Evolutionary conservation across 2,888 invertebrate species (phyloP).

Genomic region (Halictus ligatus): DNA sequence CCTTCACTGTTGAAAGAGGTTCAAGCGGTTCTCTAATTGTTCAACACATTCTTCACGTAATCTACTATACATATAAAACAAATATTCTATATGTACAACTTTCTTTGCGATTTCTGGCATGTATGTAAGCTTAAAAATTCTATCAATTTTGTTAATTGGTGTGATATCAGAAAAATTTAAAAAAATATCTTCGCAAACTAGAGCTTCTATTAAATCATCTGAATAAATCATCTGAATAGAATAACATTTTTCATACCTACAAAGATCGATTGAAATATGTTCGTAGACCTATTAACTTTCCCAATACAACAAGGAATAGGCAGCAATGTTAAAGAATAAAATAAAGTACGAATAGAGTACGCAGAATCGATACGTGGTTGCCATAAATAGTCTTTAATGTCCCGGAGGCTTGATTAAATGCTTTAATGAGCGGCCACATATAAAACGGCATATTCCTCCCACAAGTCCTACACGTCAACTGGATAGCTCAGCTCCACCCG

Average conservation of each 20-base stretch:
- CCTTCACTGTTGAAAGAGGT: neutral
- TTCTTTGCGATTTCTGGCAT: neutral
- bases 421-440: neutral
- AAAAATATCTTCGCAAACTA: neutral
- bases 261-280: too few relatives aligned
- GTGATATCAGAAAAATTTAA: neutral
- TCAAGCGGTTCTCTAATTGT: neutral
- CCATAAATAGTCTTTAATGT: neutral
- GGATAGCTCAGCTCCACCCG: neutral
- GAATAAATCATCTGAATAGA: too few relatives aligned
- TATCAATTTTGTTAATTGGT: too few relatives aligned
- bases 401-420: neutral
- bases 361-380: neutral
- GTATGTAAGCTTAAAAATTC: too few relatives aligned
- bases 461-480: constrained; percentile 3
- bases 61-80: neutral
- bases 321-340: neutral
- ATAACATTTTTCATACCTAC: too few relatives aligned
- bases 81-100: neutral
- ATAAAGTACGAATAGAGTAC: neutral
- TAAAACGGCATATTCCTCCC: constrained; percentile 1
- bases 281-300: neutral
- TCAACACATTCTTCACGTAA: neutral
- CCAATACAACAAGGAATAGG: neutral
- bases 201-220: too few relatives aligned